These are phyloP conservation scores for Sander lucioperca DNA, from an alignment of 2,113 vertebrate genomes.

Conservation along the genomic window DNA sequence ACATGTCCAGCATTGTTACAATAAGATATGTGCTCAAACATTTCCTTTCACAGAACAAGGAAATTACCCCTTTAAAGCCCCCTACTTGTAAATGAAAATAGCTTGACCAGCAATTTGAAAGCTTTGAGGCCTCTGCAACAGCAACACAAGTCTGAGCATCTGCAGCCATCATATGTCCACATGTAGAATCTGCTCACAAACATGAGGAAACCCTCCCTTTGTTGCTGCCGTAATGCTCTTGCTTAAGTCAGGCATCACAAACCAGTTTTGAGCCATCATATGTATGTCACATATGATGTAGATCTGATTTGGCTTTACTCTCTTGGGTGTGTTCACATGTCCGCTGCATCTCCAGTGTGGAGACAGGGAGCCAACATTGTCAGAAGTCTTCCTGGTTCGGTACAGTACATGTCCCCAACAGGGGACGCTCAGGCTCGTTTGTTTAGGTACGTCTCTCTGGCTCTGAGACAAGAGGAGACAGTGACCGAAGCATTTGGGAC, in stretches of 20 bases:
- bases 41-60: conserved; percentile 57
- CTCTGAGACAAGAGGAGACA: conserved; percentile 72
- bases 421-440: conserved; percentile 49
- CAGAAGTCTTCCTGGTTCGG: conserved; percentile 55
- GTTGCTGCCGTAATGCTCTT: not conserved
- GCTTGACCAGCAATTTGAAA: conserved; percentile 63
- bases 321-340: conserved; percentile 64
- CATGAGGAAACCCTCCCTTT: conserved; percentile 17
- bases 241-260: conserved; percentile 68
- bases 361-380: conserved; percentile 39
- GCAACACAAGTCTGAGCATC: conserved; percentile 34
- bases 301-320: conserved; percentile 72
- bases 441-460: conserved; percentile 58
- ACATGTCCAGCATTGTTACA: conserved; percentile 58
- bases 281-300: conserved; percentile 65
- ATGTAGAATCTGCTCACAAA: conserved; percentile 25
- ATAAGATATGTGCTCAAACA: conserved; percentile 65
- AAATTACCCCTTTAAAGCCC: conserved; percentile 57
- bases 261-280: conserved; percentile 73
- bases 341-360: conserved; percentile 30
- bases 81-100: conserved; percentile 58
- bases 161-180: conserved; percentile 35
- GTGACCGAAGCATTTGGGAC: conserved; percentile 68
- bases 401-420: conserved; percentile 46
- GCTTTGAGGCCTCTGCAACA: conserved; percentile 42